Evolutionary conservation across 2,888 invertebrate genomes (phyloP), one percentile per base, ranked within the genome.

Genomic region (Mayetiola destructor): DNA sequence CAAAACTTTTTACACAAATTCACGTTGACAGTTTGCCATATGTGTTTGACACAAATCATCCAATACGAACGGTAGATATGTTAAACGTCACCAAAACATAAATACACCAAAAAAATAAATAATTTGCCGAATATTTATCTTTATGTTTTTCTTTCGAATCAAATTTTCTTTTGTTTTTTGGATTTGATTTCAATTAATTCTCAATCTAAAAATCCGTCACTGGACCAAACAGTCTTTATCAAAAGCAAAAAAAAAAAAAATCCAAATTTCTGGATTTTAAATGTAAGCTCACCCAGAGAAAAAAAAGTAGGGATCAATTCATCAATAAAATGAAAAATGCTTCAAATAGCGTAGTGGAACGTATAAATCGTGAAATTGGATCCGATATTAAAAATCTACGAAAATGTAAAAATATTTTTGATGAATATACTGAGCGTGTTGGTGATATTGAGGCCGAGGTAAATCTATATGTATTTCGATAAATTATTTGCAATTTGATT

Each of bases 291-390:
- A 37, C 12, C 37, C 14, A 37, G 3, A 14, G 5, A 23, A 14
- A 14, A 14, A 8, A 42, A 3, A 42, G 29, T 32, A 9, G 6
- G 3, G n/a, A n/a, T n/a, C n/a, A n/a, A n/a, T n/a, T n/a, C n/a
- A n/a, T n/a, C n/a, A 27, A 20, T 6, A 53, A 30, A 53, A 53
- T 53, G 53, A 30, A 53, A 53, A 32, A 53, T 30, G 32, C 32
- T 2, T 12, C 12, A 12, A 53, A 39, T 37, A 39, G 69, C 60
- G 71, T 80, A 20, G 71, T 78, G 40, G 65, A 72, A 42, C 75
- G 73, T 60, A 69, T 81, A 21, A 79, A 80, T 61, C 66, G 69
- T 30, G 74, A 77, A 64, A 72, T 80, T 52, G 79, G 78, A 21
- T 71, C 70, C 12, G 75, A 77, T 64, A 69, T 79, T 57, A 71